Percentiles rank a stretch among this genome's conserved stretches.
Evolutionary conservation across 2,888 invertebrate species (phyloP).

Genomic region (Yponomeuta evonymella): DNA sequence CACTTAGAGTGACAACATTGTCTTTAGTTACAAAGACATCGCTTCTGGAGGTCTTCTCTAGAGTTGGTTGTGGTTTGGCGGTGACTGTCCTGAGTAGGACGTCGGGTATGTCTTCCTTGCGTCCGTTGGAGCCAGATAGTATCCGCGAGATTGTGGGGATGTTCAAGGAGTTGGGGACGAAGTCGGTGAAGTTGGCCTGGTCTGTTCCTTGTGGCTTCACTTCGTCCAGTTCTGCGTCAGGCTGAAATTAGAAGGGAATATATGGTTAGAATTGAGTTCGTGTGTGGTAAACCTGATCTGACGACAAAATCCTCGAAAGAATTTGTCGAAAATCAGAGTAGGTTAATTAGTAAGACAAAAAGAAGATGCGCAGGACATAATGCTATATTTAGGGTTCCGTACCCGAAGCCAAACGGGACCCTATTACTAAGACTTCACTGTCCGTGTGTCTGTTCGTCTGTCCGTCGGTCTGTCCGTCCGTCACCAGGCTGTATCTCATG

Average conservation of each 20-base stretch:
- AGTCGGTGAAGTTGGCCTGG: conserved; percentile 76
- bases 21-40: conserved; percentile 64
- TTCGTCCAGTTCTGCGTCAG: conserved; percentile 61
- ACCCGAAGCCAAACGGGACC: no score
- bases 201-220: conserved; percentile 53
- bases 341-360: no score
- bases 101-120: conserved; percentile 88
- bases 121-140: conserved; percentile 89
- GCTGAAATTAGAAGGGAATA: conserved; percentile 41
- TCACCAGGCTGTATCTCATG: no score
- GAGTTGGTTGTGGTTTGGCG: conserved; percentile 68
- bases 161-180: conserved; percentile 81
- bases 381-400: no score
- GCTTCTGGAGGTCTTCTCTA: conserved; percentile 62
- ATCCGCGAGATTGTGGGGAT: conserved; percentile 90
- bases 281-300: background rate
- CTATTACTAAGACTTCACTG: no score
- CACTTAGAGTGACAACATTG: conserved; percentile 62
- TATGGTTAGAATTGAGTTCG: conserved; percentile 3
- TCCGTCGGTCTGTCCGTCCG: no score
- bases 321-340: no score
- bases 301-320: no score
- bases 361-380: no score
- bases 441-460: no score
- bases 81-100: conserved; percentile 83